Conservation (phyloP, 30 jellyfish, hydroid and myxozoan species). For the Aurelia coerulea region DNA sequence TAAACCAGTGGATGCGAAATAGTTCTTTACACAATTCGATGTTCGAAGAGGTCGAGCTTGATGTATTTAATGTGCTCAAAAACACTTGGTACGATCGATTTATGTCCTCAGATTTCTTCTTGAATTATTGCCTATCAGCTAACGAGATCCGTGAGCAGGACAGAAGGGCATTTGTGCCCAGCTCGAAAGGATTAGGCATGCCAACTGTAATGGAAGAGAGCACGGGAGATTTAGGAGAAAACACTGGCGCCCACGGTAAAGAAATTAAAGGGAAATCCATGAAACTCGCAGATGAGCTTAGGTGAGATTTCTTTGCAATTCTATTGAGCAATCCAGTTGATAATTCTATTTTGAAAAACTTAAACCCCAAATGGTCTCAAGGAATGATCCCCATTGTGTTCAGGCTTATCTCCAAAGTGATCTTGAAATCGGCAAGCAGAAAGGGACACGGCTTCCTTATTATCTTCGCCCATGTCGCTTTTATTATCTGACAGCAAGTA, state of each 20-base stretch:
- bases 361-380: constrained; percentile 84
- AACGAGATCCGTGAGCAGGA: constrained; percentile 43
- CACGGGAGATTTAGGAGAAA: constrained; percentile 58
- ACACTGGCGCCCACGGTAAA: constrained; percentile 77
- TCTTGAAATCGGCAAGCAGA: constrained; percentile 79
- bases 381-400: constrained; percentile 70
- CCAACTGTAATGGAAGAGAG: constrained; percentile 67
- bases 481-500: constrained; percentile 59
- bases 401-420: constrained; percentile 65
- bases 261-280: constrained; percentile 69
- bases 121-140: constrained; percentile 75
- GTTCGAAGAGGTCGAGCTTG: constrained; percentile 81
- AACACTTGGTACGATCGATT: constrained; percentile 81
- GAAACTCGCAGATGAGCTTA: constrained; percentile 75
- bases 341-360: constrained; percentile 62
- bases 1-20: constrained; percentile 69
- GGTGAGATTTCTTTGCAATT: constrained; percentile 71
- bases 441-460: constrained; percentile 81
- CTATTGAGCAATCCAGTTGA: constrained; percentile 70
- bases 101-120: constrained; percentile 72
- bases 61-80: constrained; percentile 62
- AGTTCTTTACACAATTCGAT: constrained; percentile 65
- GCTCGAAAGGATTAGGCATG: constrained; percentile 62
- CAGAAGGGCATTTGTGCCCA: constrained; percentile 16
- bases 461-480: constrained; percentile 52